Percentiles rank a stretch among this genome's conserved stretches.
Conservation (phyloP, 53 echinoderm and acorn worm species). For the Echinometra lucunter region DNA sequence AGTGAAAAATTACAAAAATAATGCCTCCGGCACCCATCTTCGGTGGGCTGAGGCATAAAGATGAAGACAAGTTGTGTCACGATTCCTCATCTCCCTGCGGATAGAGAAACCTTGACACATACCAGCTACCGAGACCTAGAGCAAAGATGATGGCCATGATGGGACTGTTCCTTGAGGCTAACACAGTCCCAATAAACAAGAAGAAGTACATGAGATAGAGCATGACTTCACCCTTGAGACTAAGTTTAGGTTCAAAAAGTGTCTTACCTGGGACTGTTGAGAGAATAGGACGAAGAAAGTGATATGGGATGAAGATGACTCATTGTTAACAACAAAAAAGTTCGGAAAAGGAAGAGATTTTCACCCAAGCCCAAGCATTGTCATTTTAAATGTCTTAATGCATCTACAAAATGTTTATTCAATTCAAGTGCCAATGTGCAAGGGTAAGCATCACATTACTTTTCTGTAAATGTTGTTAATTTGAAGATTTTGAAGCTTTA, state of each 20-base stretch:
- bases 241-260: slow-evolving; percentile 68
- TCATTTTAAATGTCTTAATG: not conserved
- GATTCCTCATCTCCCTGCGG: slow-evolving; percentile 4
- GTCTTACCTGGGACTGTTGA: slow-evolving; percentile 80
- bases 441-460: not conserved
- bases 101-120: slow-evolving; percentile 70
- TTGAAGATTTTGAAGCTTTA: not conserved
- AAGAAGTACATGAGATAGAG: slow-evolving; percentile 97
- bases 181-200: slow-evolving; percentile 88
- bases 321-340: not conserved
- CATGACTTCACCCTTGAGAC: slow-evolving; percentile 90
- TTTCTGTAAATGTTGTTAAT: not conserved
- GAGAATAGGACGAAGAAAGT: not conserved
- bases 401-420: not conserved
- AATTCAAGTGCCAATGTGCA: not conserved
- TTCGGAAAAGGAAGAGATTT: not conserved
- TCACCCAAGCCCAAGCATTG: not conserved
- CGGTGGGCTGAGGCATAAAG: too few species aligned
- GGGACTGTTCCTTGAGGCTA: slow-evolving; percentile 90
- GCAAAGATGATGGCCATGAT: slow-evolving; percentile 87
- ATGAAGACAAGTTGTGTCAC: not conserved
- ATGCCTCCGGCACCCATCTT: too few species aligned
- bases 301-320: not conserved
- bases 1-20: not conserved
- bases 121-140: slow-evolving; percentile 85